Evolutionary conservation across 2,113 vertebrate genomes (phyloP), one percentile per base, ranked within the genome.

Genomic region (Holacanthus passer): DNA sequence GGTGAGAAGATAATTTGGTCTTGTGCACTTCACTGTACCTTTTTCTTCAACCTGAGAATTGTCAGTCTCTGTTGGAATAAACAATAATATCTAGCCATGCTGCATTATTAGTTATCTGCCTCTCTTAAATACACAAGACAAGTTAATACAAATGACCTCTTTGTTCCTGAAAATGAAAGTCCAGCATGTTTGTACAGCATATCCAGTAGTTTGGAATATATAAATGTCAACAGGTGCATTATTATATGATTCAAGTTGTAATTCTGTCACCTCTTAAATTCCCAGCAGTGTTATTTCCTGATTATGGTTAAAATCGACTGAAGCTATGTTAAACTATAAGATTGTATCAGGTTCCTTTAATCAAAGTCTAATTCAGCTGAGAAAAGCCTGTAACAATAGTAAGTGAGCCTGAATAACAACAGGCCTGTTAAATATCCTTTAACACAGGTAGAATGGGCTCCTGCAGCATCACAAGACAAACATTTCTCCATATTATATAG

Each of bases 281-380:
- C 12, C 12, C 1, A 39, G 4, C 5, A 8, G 10, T 50, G 29
- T 63, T 20, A 41, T 35, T 47, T 58, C 29, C 52, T 45, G 37
- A 50, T 67, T 32, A 19, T 45, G 37, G 20, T 67, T 35, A 53
- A 45, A 17, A 19, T 58, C 17, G n/a, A 32, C 39, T 67, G 50
- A 58, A 47, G 16, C 7, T 22, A 2, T 48, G 43, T 27, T 63
- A 16, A 74, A 37, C 35, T 56, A 2, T 29, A 31, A 50, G 41
- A 70, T n/a, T n/a, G 13, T 41, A 22, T 48, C 16, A 52, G 35
- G 35, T 50, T 22, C 41, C 20, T 82, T 62, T 39, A 64, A 47
- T 87, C 56, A 75, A 58, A 64, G 64, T 81, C 24, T 1, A 71
- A 19, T 48, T 82, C n/a, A 62, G 12, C 60, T 62, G 22, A 45